Evolutionary conservation across 1,140 invertebrate species (phyloP).

Genomic region (Bombus terrestris): DNA sequence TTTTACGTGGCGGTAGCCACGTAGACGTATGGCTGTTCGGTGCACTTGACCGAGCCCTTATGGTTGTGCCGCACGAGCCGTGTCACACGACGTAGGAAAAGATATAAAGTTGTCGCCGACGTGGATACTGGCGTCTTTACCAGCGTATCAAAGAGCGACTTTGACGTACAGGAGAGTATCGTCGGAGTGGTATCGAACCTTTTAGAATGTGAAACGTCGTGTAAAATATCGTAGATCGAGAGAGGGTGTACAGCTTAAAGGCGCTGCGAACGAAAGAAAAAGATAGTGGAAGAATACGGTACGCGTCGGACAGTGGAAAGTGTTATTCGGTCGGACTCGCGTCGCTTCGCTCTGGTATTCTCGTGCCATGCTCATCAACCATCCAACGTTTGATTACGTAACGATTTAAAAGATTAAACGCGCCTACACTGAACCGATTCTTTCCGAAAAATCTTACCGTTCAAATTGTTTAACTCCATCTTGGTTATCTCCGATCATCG

Average conservation of each 20-base stretch:
- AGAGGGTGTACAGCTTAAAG: not conserved
- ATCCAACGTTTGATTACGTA: not conserved
- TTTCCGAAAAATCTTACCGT: too few species aligned
- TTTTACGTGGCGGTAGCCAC: not conserved
- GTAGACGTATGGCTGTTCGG: not conserved
- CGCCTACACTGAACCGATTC: too few species aligned
- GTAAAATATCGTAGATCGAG: not conserved
- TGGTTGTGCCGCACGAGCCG: not conserved
- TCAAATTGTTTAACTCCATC: too few species aligned
- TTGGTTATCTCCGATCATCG: not conserved
- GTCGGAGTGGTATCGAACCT: not conserved
- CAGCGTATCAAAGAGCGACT: too few species aligned
- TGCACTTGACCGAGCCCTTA: constrained; percentile 8
- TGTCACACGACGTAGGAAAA: not conserved
- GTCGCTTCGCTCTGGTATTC: not conserved
- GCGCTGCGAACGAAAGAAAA: not conserved
- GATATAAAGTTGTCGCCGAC: not conserved
- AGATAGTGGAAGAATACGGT: not conserved
- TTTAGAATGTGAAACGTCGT: not conserved
- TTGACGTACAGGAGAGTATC: not conserved
- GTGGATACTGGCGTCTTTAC: not conserved
- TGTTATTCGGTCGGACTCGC: not conserved
- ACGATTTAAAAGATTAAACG: not conserved
- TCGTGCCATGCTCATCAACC: constrained; percentile 6
- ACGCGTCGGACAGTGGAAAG: not conserved